Conservation (phyloP, 2,113 vertebrate genomes). For the Microcebus ravelobensis region DNA sequence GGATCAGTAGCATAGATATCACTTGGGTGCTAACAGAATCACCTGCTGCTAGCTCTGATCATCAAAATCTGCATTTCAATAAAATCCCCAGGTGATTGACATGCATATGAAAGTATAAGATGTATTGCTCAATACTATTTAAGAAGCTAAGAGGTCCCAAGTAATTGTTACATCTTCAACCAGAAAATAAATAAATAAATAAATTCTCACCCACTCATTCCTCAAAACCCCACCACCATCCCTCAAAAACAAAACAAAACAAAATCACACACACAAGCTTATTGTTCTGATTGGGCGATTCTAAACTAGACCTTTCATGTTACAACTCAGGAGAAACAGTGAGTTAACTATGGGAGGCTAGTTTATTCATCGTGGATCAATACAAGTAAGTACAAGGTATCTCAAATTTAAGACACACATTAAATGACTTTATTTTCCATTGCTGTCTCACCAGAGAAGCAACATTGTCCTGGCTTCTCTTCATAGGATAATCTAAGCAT, state of each 20-base stretch:
- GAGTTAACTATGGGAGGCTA: not conserved
- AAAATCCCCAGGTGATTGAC: not conserved
- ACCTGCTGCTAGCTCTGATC: not conserved
- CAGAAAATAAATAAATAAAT: not conserved
- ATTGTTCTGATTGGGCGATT: not conserved
- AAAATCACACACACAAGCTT: not conserved
- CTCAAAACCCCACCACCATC: not conserved
- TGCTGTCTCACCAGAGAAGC: not conserved
- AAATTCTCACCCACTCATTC: not conserved
- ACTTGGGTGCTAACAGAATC: not conserved
- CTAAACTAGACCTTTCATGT: not conserved
- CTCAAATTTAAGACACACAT: not conserved
- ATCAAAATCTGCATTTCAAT: not conserved
- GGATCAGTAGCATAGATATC: not conserved
- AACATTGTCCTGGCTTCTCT: not conserved
- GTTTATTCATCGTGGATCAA: not conserved
- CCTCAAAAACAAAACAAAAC: not conserved
- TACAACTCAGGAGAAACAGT: not conserved
- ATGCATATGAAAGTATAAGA: not conserved
- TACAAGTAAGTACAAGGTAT: not conserved
- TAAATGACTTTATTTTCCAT: slow-evolving; percentile 21
- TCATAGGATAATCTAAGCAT: not conserved
- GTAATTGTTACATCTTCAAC: not conserved
- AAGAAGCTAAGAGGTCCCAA: not conserved
- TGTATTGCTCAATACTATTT: not conserved